These are phyloP conservation scores for Bothrops jararaca DNA, from an alignment of 2,113 vertebrate genomes.

Conservation along the genomic window DNA sequence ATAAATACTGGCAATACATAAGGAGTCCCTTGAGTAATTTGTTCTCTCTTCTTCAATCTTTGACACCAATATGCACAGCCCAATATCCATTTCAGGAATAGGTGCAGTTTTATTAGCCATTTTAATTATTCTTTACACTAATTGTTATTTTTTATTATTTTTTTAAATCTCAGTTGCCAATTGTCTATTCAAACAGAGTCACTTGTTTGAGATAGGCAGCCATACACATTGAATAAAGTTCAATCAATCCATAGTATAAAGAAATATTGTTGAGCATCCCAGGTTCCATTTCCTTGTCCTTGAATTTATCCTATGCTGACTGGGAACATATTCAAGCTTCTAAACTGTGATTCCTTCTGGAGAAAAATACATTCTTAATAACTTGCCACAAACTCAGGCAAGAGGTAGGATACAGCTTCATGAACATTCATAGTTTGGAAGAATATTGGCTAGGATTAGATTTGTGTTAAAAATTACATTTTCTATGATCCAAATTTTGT, in stretches of 20 bases:
- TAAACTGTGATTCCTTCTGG: background rate
- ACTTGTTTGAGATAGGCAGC: background rate
- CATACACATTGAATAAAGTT: background rate
- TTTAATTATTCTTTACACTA: background rate
- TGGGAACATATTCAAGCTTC: background rate
- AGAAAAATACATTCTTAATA: background rate
- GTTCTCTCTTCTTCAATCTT: background rate
- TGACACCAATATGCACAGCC: background rate
- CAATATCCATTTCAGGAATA: background rate
- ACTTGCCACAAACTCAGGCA: background rate
- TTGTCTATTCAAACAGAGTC: background rate
- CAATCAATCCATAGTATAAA: background rate
- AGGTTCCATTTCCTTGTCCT: background rate
- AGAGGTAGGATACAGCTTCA: background rate
- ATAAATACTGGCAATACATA: background rate
- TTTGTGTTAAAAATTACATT: background rate
- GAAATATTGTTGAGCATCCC: background rate
- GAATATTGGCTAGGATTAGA: background rate
- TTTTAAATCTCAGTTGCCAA: background rate
- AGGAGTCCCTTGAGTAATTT: background rate
- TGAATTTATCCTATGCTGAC: background rate
- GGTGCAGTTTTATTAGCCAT: background rate
- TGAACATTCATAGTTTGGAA: background rate
- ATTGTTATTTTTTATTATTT: background rate
- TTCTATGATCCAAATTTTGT: background rate